phyloP scores from a whole-genome alignment of 1,140 invertebrate genomes.

The Nilaparvata lugens region DNA sequence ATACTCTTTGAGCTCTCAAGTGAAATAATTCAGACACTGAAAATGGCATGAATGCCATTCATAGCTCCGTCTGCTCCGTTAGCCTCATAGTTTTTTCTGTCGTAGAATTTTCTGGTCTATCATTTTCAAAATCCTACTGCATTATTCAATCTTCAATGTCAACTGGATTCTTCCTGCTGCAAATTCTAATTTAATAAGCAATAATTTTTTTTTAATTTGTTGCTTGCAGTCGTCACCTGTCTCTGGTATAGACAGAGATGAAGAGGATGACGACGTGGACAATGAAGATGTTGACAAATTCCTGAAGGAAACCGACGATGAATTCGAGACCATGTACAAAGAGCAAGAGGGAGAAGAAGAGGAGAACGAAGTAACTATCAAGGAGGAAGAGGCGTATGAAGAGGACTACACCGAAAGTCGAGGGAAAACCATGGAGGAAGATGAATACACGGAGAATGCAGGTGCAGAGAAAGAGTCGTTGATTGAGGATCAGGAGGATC shows the following conservation, averaged over 20 bases:
- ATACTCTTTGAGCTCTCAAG: too few species aligned
- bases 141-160: too few species aligned
- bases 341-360: conserved; percentile 3
- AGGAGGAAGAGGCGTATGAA: neutral
- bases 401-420: neutral
- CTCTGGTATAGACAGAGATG: neutral
- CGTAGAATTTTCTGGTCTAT: too few species aligned
- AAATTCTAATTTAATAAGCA: too few species aligned
- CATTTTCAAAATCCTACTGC: too few species aligned
- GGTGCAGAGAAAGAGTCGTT: neutral
- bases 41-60: too few species aligned
- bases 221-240: too few species aligned
- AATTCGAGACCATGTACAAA: neutral
- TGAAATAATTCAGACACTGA: too few species aligned
- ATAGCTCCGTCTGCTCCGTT: too few species aligned
- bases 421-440: neutral
- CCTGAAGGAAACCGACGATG: neutral
- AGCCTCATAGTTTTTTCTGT: too few species aligned
- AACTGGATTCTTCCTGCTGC: too few species aligned
- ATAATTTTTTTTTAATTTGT: too few species aligned
- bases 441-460: neutral
- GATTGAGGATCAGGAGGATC: neutral
- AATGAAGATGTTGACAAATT: conserved; percentile 6
- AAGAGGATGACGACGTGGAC: neutral
- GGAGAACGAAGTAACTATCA: neutral